phyloP scores from a whole-genome alignment of 2,797 vertebrate species.

The Threskiornis aethiopicus region DNA sequence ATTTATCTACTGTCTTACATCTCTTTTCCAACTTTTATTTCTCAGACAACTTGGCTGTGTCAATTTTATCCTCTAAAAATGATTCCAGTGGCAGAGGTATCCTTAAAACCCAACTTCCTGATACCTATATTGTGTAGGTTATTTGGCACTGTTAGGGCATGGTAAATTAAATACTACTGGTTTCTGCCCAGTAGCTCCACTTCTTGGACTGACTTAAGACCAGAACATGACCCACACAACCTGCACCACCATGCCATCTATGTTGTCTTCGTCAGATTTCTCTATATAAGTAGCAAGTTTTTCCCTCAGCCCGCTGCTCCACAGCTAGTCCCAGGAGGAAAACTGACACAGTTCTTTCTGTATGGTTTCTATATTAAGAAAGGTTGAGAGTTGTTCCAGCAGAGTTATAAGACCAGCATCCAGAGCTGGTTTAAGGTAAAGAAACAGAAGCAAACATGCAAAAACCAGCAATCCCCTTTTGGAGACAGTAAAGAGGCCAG shows the following conservation, averaged over 20 bases:
- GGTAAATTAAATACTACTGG: not conserved
- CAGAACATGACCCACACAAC: not conserved
- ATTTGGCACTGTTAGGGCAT: not conserved
- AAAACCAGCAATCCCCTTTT: not conserved
- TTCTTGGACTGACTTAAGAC: not conserved
- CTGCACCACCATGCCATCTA: not conserved
- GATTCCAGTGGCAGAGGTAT: not conserved
- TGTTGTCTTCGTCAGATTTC: not conserved
- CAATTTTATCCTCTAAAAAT: not conserved
- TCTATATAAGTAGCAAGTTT: not conserved
- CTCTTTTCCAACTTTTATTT: not conserved
- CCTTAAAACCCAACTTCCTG: not conserved
- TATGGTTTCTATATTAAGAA: not conserved
- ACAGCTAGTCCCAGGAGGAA: not conserved
- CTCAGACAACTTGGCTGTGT: not conserved
- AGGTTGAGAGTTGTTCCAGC: not conserved
- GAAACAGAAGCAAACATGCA: not conserved
- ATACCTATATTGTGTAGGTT: not conserved
- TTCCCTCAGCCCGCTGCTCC: not conserved
- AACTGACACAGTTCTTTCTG: not conserved
- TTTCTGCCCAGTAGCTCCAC: not conserved
- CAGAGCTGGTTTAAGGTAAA: not conserved
- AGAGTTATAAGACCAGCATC: not conserved
- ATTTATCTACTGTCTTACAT: not conserved
- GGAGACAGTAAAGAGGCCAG: not conserved